Base-by-base conservation (phyloP, 2,888 invertebrate genomes). In the Drosophila infuscata region DNA sequence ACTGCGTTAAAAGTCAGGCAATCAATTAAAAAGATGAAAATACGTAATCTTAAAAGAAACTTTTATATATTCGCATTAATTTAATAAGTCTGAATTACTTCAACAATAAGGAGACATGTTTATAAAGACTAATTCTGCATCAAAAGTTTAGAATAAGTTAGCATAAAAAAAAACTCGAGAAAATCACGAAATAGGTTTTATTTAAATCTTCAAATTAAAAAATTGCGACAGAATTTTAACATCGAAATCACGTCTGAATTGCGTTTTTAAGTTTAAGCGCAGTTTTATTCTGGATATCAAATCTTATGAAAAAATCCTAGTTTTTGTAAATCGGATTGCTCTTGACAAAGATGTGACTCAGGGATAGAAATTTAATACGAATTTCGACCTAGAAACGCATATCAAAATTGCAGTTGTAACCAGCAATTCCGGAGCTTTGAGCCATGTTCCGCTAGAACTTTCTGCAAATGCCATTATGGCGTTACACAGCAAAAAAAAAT, bases 1-100 rank as follows among this genome's bases (percentile, higher is more conserved):
- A 36, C 52, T 30, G 64, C 64, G 76, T 73, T 79, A 64, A 63
- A 66, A 65, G 79, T 80, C 79, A 49, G 69, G 52, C 33, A 36
- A 54, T 29, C 20, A 49, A 15, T 20, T 7, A 12, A 12, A 17
- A 43, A 11, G 11, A 11, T 11, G 1, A 11, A n/a, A 43, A n/a
- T 20, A 20, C 3, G 6, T 6, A 11, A 3, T 5, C 9, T 41
- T n/a, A 5, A 43, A n/a, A 3, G 9, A 12, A 20, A 12, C 12
- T 20, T 20, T 20, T 46, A 20, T 12, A 12, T 20, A 8, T 15
- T 43, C 20, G 15, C 20, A 15, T 4, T 20, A 20, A 46, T 15
- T 15, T 12, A 3, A 0, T 15, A 46, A 46, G 0, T 20, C 12
- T 1, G 4, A 20, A 46, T 20, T 15, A 7, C 2, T 7, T 46